Evolutionary conservation across 2,113 vertebrate species (phyloP), one percentile per base, ranked within the genome.

Genomic region (Saguinus midas): DNA sequence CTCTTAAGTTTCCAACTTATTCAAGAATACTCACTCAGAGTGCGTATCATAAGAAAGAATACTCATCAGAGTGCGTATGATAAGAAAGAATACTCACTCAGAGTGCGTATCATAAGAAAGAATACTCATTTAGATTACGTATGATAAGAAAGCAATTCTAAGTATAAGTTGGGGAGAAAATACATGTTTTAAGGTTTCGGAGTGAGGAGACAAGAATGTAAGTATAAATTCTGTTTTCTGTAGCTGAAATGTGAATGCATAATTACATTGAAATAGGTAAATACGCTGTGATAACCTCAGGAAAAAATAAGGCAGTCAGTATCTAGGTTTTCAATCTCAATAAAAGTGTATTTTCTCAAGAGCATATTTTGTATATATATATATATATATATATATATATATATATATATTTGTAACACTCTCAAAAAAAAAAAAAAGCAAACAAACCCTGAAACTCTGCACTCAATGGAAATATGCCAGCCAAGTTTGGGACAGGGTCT

Each of bases 401-500:
- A 43, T 43, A 43, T 40, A 43, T 17, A 45, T 45, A 29, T 45
- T 17, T 8, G 21, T 17, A 96, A 86, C 81, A 14, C 29, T 73
- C 13, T 78, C 50, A 55, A 64, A 64, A 35, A 75, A 48, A 48
- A 48, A 48, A 12, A 93, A 50, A 85, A 93, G 4, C 13, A 50
- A 64, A 64, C 29, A 5, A 64, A 13, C 61, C 12, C 50, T 17
- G 70, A 94, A 97, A 97, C 25, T 79, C 84, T 40, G 76, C 1
- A 21, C 79, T 97, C 92, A 96, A 93, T 97, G 97, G 97, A 94
- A 94, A 96, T 92, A 96, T 14, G 80, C 37, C 68, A 90, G 83
- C 66, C 88, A 95, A 97, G 83, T 95, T 91, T 96, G 84, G 73
- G 86, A 95, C 93, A 85, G 4, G 70, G 82, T 43, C 73, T 93